Evolutionary conservation across 1,140 invertebrate species (phyloP), one percentile per base, ranked within the genome.

Genomic region (Orius insidiosus): DNA sequence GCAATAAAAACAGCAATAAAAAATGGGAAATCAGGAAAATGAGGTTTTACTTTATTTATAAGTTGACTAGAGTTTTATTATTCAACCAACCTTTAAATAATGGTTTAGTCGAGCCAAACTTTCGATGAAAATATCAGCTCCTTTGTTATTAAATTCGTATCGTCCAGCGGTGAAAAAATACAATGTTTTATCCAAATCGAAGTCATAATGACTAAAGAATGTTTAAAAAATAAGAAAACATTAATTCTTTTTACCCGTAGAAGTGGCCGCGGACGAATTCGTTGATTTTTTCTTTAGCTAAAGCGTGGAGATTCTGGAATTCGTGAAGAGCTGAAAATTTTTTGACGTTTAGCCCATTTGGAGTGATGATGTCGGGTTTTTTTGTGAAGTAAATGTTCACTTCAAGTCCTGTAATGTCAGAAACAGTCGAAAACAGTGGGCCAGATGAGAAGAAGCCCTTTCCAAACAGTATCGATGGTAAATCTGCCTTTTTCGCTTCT

Each of bases 381-480:
- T 24, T 94, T 69, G 62, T 94, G 94, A 0, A 99, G 69, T 38
- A 99, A 71, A 97, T 82, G 65, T 98, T 87, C 0, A 93, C 80
- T 69, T 99, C 96, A 48, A 56, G 56, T 67, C 71, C 83, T 31
- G 96, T 99, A 50, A 99, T 98, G 60, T 98, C 92, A 2, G 93
- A 98, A 9, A 99, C 96, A 1, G 96, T 99, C 1, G 96, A 62
- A 99, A 98, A 32, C 88, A 74, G 61, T 99, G 93, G 0, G 85
- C 66, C 58, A 95, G 75, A 63, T 97, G 88, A 0, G 81, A 72
- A 0, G 94, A 89, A 0, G 92, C 93, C 36, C 95, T 69, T 70
- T 99, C 96, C 74, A 99, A 83, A 59, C 96, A 99, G 60, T 99
- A 99, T 50, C 94, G 72, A 64, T 98, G 96, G 65, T 99, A 99